Conservation (phyloP, 2,113 vertebrate species). For the Forbesichthys agassizii region DNA sequence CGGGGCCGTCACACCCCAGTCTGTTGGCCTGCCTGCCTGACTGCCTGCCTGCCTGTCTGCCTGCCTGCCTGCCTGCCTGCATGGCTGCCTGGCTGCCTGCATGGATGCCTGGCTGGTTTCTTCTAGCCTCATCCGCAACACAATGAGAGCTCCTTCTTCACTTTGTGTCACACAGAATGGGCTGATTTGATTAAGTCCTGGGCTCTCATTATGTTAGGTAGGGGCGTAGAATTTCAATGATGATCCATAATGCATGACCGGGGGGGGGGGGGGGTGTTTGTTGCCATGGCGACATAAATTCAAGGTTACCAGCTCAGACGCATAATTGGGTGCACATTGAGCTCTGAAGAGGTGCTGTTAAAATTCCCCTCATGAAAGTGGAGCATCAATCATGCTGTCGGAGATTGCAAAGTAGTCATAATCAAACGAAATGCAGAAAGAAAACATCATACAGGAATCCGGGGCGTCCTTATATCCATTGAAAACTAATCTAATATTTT, state of each 20-base stretch:
- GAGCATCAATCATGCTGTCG: slow-evolving; percentile 97
- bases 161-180: slow-evolving; percentile 98
- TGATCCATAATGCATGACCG: slow-evolving; percentile 99
- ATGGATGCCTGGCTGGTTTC: slow-evolving; percentile 57
- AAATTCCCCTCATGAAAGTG: slow-evolving; percentile 98
- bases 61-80: slow-evolving; percentile 65
- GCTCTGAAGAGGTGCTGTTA: slow-evolving; percentile 98
- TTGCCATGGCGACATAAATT: slow-evolving; percentile 99
- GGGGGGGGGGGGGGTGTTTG: slow-evolving; percentile 81
- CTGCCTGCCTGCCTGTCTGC: slow-evolving; percentile 69
- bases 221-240: slow-evolving; percentile 99
- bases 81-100: slow-evolving; percentile 74
- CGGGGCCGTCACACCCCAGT: slow-evolving; percentile 74
- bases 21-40: slow-evolving; percentile 77
- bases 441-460: slow-evolving; percentile 82
- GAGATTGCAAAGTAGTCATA: slow-evolving; percentile 92
- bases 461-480: slow-evolving; percentile 54
- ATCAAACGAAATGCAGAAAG: slow-evolving; percentile 91
- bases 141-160: slow-evolving; percentile 95
- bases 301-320: slow-evolving; percentile 99
- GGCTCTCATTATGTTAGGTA: slow-evolving; percentile 99
- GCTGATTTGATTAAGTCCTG: slow-evolving; percentile 99
- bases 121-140: slow-evolving; percentile 82
- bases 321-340: slow-evolving; percentile 99
- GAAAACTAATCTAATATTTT: slow-evolving; percentile 53